Base-by-base conservation (phyloP, 2,113 vertebrate genomes). In the Syrrhaptes paradoxus region DNA sequence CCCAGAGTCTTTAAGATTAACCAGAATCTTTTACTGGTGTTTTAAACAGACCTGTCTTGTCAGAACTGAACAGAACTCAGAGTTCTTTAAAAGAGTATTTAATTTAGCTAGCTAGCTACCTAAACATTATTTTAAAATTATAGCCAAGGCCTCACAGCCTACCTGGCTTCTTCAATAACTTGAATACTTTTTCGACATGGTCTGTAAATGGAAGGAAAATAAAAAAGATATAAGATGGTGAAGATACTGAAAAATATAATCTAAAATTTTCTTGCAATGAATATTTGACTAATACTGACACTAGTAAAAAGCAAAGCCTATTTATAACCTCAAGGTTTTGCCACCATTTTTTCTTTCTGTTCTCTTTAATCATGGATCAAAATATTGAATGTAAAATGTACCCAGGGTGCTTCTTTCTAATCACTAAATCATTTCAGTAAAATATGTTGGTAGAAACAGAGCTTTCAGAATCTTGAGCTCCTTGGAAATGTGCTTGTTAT, bases 401-500 rank as follows among this genome's bases (percentile, higher is more conserved):
- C 45, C 66, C 63, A 86, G 32, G 41, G 28, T 75, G 17, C 21
- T 76, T 92, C 41, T 84, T 92, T 92, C 52, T 70, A 83, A 94
- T 68, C 13, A 4, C 93, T 95, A 41, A 91, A 92, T 96, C 72
- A 96, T 97, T 96, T 95, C 79, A 77, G 36, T 67, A 93, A 94
- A 96, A 86, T 52, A 79, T 88, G 45, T 91, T 95, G 75, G 49
- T 82, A 92, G 78, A 94, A 95, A 85, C 19, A 93, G 61, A 91
- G 82, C 45, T 93, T 96, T 97, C 85, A 95, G 48, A 73, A 96
- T 77, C 89, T 73, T 54, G 48, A 97, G 43, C 87, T 97, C 58
- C 85, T 95, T 95, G 54, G 94, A 98, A 97, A 92, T 92, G 75
- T 96, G 79, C 73, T 93, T 95, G 88, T 96, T 97, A 98, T 97